Conservation (phyloP, 2,888 invertebrate species). For the Limnephilus marmoratus region DNA sequence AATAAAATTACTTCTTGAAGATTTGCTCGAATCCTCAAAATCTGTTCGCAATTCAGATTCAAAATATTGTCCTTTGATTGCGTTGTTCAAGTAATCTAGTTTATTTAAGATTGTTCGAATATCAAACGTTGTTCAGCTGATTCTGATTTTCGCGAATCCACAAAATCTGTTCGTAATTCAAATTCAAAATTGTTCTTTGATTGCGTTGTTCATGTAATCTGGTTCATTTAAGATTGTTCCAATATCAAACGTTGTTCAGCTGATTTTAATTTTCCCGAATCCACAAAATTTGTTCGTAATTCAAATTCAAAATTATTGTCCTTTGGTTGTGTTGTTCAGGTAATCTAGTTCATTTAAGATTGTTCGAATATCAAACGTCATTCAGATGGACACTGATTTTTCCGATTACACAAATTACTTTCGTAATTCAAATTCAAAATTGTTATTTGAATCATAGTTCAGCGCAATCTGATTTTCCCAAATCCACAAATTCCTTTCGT, state of each 20-base stretch:
- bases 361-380: not conserved
- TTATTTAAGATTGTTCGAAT: not conserved
- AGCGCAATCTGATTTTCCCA: not conserved
- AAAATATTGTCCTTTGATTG: not conserved
- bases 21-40: not conserved
- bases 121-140: not conserved
- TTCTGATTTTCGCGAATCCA: not conserved
- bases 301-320: not conserved
- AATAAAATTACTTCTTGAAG: not conserved
- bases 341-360: not conserved
- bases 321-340: not conserved
- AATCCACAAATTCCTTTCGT: not conserved
- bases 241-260: not conserved
- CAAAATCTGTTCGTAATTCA: not conserved
- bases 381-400: not conserved
- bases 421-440: not conserved
- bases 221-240: not conserved
- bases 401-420: too few species aligned
- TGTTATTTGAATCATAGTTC: not conserved
- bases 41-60: not conserved
- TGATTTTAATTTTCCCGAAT: not conserved
- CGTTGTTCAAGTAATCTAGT: not conserved
- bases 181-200: not conserved
- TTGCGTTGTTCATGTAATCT: not conserved
- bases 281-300: not conserved